Conservation (phyloP, 2,888 invertebrate species). For the Habroteleia sp. region DNA sequence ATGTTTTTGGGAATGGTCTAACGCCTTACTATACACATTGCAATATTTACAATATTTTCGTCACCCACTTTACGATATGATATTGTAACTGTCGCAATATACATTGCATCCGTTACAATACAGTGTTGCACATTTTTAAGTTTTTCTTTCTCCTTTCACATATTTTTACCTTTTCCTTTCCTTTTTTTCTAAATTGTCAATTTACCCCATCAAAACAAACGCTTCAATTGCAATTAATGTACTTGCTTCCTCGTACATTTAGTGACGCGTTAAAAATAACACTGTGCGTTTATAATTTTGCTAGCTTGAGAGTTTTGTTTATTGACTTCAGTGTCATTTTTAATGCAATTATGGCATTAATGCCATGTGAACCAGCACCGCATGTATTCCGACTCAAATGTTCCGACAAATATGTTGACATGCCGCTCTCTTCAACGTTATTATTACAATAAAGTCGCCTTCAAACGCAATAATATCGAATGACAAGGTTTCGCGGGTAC, state of each 20-base stretch:
- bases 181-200: no score
- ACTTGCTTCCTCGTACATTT: conserved; percentile 36
- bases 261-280: conserved; percentile 58
- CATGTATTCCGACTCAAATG: conserved; percentile 36
- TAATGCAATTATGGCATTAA: conserved; percentile 63
- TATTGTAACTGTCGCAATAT: no score
- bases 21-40: no score
- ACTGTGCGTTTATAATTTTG: conserved; percentile 48
- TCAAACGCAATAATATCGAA: conserved; percentile 52
- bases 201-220: conserved; percentile 4
- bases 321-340: conserved; percentile 62
- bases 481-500: conserved; percentile 21
- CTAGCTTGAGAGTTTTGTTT: conserved; percentile 61
- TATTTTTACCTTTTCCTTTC: no score
- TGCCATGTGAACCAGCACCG: conserved; percentile 53
- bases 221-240: conserved; percentile 45
- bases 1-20: no score
- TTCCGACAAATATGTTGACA: conserved; percentile 51
- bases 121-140: no score
- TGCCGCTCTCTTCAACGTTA: conserved; percentile 32
- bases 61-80: no score
- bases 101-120: no score
- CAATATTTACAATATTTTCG: no score
- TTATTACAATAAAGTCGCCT: conserved; percentile 53
- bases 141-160: no score